A percentile compares a stretch with the other conserved stretches of the same genome.
Evolutionary conservation across 2,888 invertebrate species (phyloP).

Genomic region (Neoascia interrupta): DNA sequence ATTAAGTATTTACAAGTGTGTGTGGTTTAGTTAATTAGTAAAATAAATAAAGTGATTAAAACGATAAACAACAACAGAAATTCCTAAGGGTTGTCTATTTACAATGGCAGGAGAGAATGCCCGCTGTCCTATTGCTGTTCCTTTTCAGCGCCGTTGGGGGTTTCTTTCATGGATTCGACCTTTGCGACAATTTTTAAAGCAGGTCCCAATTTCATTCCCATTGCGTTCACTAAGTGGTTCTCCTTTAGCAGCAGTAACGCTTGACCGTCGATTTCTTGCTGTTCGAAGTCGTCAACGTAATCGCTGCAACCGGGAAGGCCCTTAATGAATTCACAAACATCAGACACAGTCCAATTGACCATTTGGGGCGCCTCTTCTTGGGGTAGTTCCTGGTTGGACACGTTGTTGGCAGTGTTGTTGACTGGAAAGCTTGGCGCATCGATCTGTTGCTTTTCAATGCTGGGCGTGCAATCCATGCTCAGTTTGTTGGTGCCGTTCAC

Average conservation of each 20-base stretch:
- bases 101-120: constrained; percentile 7
- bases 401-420: constrained; percentile 12
- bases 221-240: constrained; percentile 95
- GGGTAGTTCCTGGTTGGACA: constrained; percentile 11
- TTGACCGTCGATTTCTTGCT: constrained; percentile 98
- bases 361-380: constrained; percentile 75
- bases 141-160: constrained; percentile 69
- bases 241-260: constrained; percentile 94
- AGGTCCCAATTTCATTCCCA: constrained; percentile 97
- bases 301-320: constrained; percentile 93
- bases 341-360: constrained; percentile 84
- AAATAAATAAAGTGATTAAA: constrained; percentile 53
- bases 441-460: constrained; percentile 33
- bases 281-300: constrained; percentile 96
- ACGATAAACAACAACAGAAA: constrained; percentile 18
- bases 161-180: constrained; percentile 87
- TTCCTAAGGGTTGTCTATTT: constrained; percentile 13
- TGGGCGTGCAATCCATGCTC: constrained; percentile 24
- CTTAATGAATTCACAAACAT: constrained; percentile 94
- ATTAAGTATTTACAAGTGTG: constrained; percentile 13
- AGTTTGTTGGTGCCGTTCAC: constrained; percentile 23
- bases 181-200: constrained; percentile 96
- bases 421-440: constrained; percentile 30
- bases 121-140: constrained; percentile 45
- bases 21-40: constrained; percentile 34